Evolutionary conservation across 2,113 vertebrate genomes (phyloP), one percentile per base, ranked within the genome.

Genomic region (Myocastor coypus): DNA sequence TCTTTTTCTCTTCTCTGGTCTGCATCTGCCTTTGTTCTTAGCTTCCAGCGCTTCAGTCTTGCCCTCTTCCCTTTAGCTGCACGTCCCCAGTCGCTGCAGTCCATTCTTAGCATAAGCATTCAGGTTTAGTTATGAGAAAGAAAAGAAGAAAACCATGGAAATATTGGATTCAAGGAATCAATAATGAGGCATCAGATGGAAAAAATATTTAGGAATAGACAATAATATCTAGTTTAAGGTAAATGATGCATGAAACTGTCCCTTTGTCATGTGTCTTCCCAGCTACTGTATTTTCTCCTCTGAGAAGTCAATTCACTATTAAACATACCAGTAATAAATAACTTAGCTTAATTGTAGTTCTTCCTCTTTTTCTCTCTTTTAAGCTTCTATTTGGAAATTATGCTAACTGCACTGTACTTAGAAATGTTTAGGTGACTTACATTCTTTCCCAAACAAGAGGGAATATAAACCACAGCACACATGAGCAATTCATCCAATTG

Each of bases 381-480:
- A 46, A 13, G 22, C 9, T 83, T 24, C 46, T 17, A 52, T n/a
- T 93, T 84, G 77, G 96, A 93, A 93, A 84, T 50, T 52, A 68
- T 9, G 5, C 52, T 57, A 89, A n/a, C 40, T 71, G 3, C 34
- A 20, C 55, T 77, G 87, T 37, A 28, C 37, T 91, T 64, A n/a
- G 24, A 69, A 93, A 93, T 85, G 87, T 59, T 85, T 82, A 85
- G 73, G 32, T 64, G 52, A 77, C 46, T 85, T 59, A 64, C 4
- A 1, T 73, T 78, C 78, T 88, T 89, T 81, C 20, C 7, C 64
- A 81, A 90, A 57, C 13, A 85, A 68, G n/a, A 57, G 46, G 32
- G 26, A 5, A 61, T 37, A n/a, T 24, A 85, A 52, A 86, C 42
- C 19, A 71, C 7, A 68, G 52, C 16, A 83, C 86, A 32, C 1